A percentile compares a stretch with the other conserved stretches of the same genome.
Evolutionary conservation across 1,140 invertebrate genomes (phyloP).

Genomic region (Cryptotermes secundus): DNA sequence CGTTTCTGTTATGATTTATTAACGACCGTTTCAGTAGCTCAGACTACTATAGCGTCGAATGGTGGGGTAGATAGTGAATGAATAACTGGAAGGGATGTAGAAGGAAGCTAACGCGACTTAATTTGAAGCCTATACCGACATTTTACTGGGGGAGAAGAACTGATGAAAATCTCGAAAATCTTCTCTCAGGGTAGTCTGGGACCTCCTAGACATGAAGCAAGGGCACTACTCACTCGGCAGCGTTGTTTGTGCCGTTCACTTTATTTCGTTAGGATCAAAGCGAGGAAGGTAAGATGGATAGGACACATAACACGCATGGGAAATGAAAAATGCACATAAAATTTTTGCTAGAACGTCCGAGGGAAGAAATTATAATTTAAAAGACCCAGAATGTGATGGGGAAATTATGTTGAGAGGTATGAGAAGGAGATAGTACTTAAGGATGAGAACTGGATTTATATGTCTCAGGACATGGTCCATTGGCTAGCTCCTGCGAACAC

Average conservation of each 20-base stretch:
- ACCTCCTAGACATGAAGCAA: no score
- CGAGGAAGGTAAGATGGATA: not conserved
- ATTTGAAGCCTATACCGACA: no score
- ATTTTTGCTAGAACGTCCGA: not conserved
- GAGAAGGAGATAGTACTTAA: not conserved
- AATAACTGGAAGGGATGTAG: no score
- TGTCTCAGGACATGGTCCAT: not conserved
- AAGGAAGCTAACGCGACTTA: no score
- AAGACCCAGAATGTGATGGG: not conserved
- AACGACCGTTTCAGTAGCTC: no score
- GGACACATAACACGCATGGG: not conserved
- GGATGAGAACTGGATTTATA: not conserved
- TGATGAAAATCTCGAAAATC: no score
- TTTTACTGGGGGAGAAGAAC: no score
- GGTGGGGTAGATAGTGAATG: no score
- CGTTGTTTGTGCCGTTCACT: not conserved
- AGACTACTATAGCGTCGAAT: no score
- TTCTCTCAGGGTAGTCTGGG: no score
- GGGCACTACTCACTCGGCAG: no score
- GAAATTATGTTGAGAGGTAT: not conserved
- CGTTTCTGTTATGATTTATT: no score
- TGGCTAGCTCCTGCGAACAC: not conserved
- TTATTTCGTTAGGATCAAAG: not conserved
- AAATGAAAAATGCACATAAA: not conserved
- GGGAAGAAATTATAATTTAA: not conserved